Conservation (phyloP, 2,888 invertebrate genomes). For the Dorcus parallelipipedus region DNA sequence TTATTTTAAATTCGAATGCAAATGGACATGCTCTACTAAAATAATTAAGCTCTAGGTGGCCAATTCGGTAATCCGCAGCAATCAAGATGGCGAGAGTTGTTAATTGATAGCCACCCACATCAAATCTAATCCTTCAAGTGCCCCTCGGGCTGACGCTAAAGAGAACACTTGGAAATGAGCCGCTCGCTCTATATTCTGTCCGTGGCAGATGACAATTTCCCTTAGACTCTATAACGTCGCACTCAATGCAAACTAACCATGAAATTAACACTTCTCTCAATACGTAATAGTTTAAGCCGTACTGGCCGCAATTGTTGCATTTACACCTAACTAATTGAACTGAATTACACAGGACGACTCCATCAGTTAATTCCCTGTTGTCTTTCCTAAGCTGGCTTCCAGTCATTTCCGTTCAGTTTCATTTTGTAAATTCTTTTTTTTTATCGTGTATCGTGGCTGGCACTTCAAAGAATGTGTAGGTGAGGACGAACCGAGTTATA, state of each 20-base stretch:
- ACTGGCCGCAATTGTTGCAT: slow-evolving; percentile 7
- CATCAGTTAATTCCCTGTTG: too few relatives aligned
- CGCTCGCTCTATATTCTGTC: slow-evolving; percentile 11
- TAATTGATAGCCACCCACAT: slow-evolving; percentile 33
- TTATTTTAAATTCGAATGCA: too few relatives aligned
- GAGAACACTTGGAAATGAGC: slow-evolving; percentile 6
- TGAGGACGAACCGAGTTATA: too few relatives aligned
- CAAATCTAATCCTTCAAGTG: slow-evolving; percentile 20
- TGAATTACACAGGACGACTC: neutral
- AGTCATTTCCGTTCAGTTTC: too few relatives aligned
- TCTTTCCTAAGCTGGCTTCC: too few relatives aligned
- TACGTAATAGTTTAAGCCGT: neutral
- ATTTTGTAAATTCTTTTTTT: too few relatives aligned
- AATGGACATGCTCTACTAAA: neutral
- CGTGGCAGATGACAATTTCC: slow-evolving; percentile 16
- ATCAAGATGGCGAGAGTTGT: slow-evolving; percentile 23
- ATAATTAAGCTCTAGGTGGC: slow-evolving; percentile 14
- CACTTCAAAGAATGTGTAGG: too few relatives aligned
- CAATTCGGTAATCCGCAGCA: slow-evolving; percentile 17
- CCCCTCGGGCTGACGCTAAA: slow-evolving; percentile 5
- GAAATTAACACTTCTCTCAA: neutral
- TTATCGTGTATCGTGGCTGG: too few relatives aligned
- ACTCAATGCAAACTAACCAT: slow-evolving; percentile 9
- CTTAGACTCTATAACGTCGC: slow-evolving; percentile 13
- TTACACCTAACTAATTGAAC: slow-evolving; percentile 4